Evolutionary conservation across 2,113 vertebrate species (phyloP).

Genomic region (Myiagra hebetior): DNA sequence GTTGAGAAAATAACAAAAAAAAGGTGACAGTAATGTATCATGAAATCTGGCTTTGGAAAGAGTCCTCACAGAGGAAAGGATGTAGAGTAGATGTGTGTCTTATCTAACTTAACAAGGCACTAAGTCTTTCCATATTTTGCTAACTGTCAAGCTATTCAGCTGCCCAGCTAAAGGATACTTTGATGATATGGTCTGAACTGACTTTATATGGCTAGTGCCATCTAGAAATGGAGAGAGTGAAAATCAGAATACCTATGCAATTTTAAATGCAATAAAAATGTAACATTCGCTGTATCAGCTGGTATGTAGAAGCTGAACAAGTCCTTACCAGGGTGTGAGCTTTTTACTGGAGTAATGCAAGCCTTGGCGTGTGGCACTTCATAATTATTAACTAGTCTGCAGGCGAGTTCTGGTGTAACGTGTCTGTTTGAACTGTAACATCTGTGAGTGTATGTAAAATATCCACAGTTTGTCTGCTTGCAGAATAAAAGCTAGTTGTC

Average conservation of each 20-base stretch:
- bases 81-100: background rate
- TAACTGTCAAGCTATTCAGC: background rate
- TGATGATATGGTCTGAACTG: background rate
- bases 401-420: background rate
- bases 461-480: background rate
- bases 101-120: background rate
- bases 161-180: background rate
- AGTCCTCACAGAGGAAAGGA: background rate
- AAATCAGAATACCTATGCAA: background rate
- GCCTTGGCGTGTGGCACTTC: background rate
- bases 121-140: background rate
- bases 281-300: background rate
- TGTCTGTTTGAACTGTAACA: conserved; percentile 34
- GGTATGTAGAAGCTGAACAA: conserved; percentile 15
- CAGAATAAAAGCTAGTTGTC: conserved; percentile 14
- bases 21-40: background rate
- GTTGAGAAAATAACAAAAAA: background rate
- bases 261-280: background rate
- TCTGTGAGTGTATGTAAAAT: conserved; percentile 4
- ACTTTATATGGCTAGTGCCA: background rate
- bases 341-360: conserved; percentile 18
- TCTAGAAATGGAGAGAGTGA: background rate
- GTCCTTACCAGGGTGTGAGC: background rate
- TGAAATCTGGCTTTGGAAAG: background rate
- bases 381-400: conserved; percentile 36